Conservation (phyloP, 2,797 vertebrate genomes). For the Falco novaeseelandiae region DNA sequence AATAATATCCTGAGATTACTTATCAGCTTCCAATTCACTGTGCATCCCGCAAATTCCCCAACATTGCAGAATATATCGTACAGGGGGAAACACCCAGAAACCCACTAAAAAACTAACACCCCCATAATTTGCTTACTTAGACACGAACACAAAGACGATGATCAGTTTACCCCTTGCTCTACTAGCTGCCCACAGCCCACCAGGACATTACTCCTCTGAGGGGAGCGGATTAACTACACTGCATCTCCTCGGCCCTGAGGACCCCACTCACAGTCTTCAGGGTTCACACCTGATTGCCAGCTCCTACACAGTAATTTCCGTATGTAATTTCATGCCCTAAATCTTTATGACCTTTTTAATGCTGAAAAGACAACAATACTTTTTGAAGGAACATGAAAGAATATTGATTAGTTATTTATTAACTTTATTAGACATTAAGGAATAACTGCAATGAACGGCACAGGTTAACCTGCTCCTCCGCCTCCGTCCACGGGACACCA, state of each 20-base stretch:
- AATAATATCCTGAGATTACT: not conserved
- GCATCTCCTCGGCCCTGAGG: fast-evolving
- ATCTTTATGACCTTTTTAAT: not conserved
- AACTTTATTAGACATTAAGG: no score
- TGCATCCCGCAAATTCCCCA: not conserved
- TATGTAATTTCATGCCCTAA: not conserved
- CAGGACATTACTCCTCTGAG: fast-evolving
- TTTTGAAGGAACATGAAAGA: not conserved
- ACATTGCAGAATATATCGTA: not conserved
- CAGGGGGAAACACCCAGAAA: not conserved
- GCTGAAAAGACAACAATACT: not conserved
- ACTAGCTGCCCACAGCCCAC: not conserved
- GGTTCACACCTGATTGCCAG: not conserved
- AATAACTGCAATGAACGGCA: no score
- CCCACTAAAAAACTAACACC: fast-evolving
- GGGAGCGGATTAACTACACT: fast-evolving
- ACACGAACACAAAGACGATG: no score
- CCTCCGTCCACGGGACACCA: no score
- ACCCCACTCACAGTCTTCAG: fast-evolving
- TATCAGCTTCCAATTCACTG: not conserved
- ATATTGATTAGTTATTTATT: no score
- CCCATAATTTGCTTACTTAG: not conserved
- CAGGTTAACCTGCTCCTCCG: not conserved
- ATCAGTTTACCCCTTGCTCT: not conserved
- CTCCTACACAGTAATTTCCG: no score